Base-by-base conservation (phyloP, 2,888 invertebrate species). In the Noctua janthina region DNA sequence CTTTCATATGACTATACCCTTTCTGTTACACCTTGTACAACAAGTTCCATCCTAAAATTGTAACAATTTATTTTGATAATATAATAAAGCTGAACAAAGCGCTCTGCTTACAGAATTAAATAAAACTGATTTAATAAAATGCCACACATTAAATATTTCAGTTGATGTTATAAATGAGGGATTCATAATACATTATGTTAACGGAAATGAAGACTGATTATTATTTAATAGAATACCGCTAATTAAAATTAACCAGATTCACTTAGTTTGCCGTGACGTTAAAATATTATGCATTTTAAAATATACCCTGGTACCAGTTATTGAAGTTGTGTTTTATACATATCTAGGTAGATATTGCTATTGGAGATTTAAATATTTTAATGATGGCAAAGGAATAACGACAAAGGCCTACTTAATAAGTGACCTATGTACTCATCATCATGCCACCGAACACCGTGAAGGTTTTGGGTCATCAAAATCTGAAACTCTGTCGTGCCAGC, bases 181-280 rank as follows among this genome's bases (percentile, higher is more conserved):
- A 51, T 72, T 43, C 67, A 83, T 82, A 71, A 75, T 39, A n/a
- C 56, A 82, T 46, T 49, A 51, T 72, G 43, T 51, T 87, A 72
- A 76, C 84, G 78, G 84, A 83, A 87, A 87, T 77, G 74, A 71
- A 56, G 20, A 56, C 79, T 15, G n/a, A 51, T 59, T 68, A 74
- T 74, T 72, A 70, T 49, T 46, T 78, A 64, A 77, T 77, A 46
- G 39, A 68, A 74, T 23, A 71, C 74, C 43, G 49, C 74, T 68
- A 71, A 74, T 83, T 87, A 67, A 74, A 54, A 70, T 74, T 39
- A 46, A 76, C 43, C 49, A 68, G 64, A 17, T 70, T 64, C 69
- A 69, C 20, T 64, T 75, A 46, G 69, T 62, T 83, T 23, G 46
- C 17, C 62, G 15, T 46, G 23, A 73, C 49, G 17, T n/a, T 54